Base-by-base conservation (phyloP, 2,797 vertebrate species). In the Anguilla anguilla region DNA sequence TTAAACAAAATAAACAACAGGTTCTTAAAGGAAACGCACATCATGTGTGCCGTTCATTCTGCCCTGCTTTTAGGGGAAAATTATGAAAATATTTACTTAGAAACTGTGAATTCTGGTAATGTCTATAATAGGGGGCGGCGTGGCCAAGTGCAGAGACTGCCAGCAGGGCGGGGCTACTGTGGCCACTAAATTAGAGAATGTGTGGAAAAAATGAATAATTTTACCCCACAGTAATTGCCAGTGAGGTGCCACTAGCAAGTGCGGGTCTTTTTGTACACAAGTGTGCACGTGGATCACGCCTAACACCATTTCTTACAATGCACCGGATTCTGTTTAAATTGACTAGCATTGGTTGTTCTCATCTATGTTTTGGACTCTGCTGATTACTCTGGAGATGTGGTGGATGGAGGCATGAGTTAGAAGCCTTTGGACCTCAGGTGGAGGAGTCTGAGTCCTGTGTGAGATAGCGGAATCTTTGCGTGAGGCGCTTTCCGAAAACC, bases 111-210 rank as follows among this genome's bases (percentile, higher is more conserved):
- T 92, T 94, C 94, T 93, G 90, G 88, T 93, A 91, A 94, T 92
- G 93, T 94, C 94, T 96, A 93, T 96, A 95, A 95, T 94, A 93
- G 95, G 93, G 94, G 93, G 90, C 89, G 91, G 93, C 91, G 92
- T 93, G 93, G 94, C 93, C 91, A 90, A 93, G 89, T 51, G 83
- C 83, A 83, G 85, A 93, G 5, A 11, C 43, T 51, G 49, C 81
- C 82, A 86, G 84, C 84, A 86, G 94, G 95, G 95, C 92, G 94
- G 93, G 94, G 93, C 89, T 83, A 90, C 88, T 93, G 93, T 86
- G 89, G 92, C 93, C 94, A 89, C 94, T 91, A 96, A 96, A 96
- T 96, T 92, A 96, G 93, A 96, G 94, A 96, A 95, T 92, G 90
- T 92, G 92, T 43, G 43, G 81, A 94, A 93, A 93, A 92, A 90